Base-by-base conservation (phyloP, 2,113 vertebrate species). In the Tamias sibiricus region DNA sequence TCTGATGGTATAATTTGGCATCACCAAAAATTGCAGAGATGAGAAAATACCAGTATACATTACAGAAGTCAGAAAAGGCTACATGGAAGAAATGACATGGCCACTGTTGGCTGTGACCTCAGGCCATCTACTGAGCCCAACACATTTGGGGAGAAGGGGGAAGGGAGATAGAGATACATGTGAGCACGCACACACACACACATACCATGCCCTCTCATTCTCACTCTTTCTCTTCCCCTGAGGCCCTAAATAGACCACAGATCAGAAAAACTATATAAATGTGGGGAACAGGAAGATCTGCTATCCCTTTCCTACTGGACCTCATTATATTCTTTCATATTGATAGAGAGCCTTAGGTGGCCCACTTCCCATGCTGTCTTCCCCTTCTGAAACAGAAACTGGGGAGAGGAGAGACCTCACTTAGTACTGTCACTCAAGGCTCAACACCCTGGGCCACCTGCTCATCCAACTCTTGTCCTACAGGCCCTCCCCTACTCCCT, bases 401-500 rank as follows among this genome's bases (percentile, higher is more conserved):
- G 3, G 9, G n/a, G 6, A 64, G 52, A 42, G 13, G 30, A 32
- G 9, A 87, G 52, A 13, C 47, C 12, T 80, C 14, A 3, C 8
- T 44, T 47, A 87, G n/a, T 10, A 1, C 14, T 19, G 20, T 52
- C 47, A 44, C 49, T 35, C 28, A 19, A 42, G 47, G 20, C 40
- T 28, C 44, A 3, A 57, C 30, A 40, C 59, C 42, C 40, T 17
- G 30, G 16, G 69, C 77, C 62, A 69, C 52, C 47, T 57, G 62
- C 82, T 97, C 82, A 90, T 69, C 62, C 59, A 79, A 32, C 40
- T 96, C 40, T 97, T 6, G 0, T 52, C 72, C 96, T 42, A 6
- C 97, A 99, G 99, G 98, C 97, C 77, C 99, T 99, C 89, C 99
- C 99, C 2, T 99, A 99, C 98, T 99, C 99, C 0, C 99, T 99